A percentile compares a stretch with the other conserved stretches of the same genome.
These are phyloP conservation scores for Drosophila anceps DNA, from an alignment of 2,888 invertebrate species.

Conservation along the genomic window DNA sequence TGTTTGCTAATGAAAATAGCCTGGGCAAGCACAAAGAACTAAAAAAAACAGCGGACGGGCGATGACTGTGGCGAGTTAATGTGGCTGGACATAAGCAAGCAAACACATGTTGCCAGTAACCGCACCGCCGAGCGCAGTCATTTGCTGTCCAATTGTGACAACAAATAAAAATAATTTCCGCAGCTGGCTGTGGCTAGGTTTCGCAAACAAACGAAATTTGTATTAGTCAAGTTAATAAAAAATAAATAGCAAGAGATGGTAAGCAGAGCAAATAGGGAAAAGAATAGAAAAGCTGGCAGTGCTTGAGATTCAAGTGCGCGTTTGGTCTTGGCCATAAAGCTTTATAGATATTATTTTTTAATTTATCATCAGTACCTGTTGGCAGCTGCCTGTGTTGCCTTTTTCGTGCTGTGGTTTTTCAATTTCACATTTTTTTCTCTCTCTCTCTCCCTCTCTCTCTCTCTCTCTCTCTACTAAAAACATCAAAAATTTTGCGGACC, in stretches of 20 bases:
- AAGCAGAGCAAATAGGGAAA: not conserved
- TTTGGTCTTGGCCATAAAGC: constrained; percentile 29
- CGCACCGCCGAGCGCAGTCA: not conserved
- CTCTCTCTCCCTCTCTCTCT: too few relatives aligned
- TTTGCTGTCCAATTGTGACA: constrained; percentile 11
- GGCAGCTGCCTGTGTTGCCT: constrained; percentile 2
- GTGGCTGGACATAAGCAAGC: constrained; percentile 7
- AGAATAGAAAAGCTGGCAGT: constrained; percentile 14
- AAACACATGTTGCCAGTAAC: constrained; percentile 19
- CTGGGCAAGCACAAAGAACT: not conserved
- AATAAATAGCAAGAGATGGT: not conserved
- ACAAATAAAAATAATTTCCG: constrained; percentile 51
- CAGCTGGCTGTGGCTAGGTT: constrained; percentile 24
- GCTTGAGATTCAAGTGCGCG: constrained; percentile 15
- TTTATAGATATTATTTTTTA: constrained; percentile 70
- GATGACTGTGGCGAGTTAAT: not conserved
- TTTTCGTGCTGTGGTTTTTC: constrained; percentile 51
- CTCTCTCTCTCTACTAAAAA: constrained; percentile 60
- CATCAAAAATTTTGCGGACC: constrained; percentile 56
- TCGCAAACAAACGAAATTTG: constrained; percentile 46
- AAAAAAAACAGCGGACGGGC: not conserved
- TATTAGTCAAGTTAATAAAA: constrained; percentile 8
- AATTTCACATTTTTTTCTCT: constrained; percentile 40
- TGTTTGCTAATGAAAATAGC: constrained; percentile 10
- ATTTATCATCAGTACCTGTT: constrained; percentile 75